These are phyloP conservation scores for Agrochola lychnidis DNA, from an alignment of 2,888 invertebrate species.

Conservation along the genomic window DNA sequence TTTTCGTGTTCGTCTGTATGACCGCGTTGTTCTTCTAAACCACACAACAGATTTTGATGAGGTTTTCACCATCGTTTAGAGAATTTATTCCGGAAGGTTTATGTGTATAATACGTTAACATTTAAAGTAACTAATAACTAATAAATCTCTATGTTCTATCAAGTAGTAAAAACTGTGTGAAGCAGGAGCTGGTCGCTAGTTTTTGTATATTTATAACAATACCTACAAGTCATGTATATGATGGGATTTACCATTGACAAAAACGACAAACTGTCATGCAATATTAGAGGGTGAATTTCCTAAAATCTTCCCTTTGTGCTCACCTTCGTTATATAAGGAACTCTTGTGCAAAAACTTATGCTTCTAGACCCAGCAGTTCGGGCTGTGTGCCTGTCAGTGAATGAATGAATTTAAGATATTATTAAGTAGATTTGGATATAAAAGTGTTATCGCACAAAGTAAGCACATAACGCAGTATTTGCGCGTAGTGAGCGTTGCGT, in stretches of 20 bases:
- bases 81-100: no score
- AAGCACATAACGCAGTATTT: constrained; percentile 22
- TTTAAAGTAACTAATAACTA: no score
- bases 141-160: no score
- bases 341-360: background rate
- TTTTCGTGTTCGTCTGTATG: no score
- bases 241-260: background rate
- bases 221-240: no score
- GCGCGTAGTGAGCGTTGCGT: constrained; percentile 75
- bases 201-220: background rate
- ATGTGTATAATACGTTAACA: no score
- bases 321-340: no score
- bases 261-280: background rate
- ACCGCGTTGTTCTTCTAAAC: no score
- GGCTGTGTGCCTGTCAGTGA: background rate
- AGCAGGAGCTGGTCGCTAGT: no score
- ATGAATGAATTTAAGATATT: background rate
- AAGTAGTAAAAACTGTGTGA: no score
- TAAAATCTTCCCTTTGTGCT: background rate
- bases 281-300: background rate
- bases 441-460: constrained; percentile 14
- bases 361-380: background rate
- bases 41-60: no score
- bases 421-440: background rate
- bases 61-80: no score